Base-by-base conservation (phyloP, 2,113 vertebrate species). In the Mungos mungo region DNA sequence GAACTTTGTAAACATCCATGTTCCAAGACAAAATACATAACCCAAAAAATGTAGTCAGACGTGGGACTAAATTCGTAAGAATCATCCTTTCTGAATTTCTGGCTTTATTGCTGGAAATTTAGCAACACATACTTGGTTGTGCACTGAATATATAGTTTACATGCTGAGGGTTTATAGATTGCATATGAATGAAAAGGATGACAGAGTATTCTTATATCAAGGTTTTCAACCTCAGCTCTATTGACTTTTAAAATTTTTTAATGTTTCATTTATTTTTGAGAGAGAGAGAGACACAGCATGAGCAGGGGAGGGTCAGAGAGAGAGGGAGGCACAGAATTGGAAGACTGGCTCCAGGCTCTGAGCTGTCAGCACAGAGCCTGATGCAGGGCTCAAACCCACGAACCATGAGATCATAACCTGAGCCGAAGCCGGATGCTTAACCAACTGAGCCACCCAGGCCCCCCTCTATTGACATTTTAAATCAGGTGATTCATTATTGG, bases 101-200 rank as follows among this genome's bases (percentile, higher is more conserved):
- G 5, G 63, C 66, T 87, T 85, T 65, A 57, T 74, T 86, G 66
- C 4, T 63, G 81, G 33, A 47, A 50, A 81, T 95, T 76, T 86
- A 45, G 29, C 84, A 69, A 69, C 74, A 81, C 82, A 25, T 38
- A 60, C 94, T 72, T 95, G 45, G 23, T 68, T 95, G 95, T 87
- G 25, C 35, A 33, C 60, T 85, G 81, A 63, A 69, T 54, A 93
- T 85, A 68, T 5, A 16, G 12, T 35, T 72, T 69, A 50, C 16
- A 77, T 83, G 45, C 35, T 79, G 19, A 41, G 31, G 7, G 8
- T 21, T 87, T 60, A 52, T 38, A 54, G 63, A 65, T 84, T 85
- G 16, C 2, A 14, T 4, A 35, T 14, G 38, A 85, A 47, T 27
- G 15, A 54, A 93, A 83, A 94, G 1, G 9, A 74, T 15, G 33